A percentile compares a stretch with the other conserved stretches of the same genome.
Evolutionary conservation across 1,140 invertebrate genomes (phyloP).

Genomic region (Kradibia gibbosae): DNA sequence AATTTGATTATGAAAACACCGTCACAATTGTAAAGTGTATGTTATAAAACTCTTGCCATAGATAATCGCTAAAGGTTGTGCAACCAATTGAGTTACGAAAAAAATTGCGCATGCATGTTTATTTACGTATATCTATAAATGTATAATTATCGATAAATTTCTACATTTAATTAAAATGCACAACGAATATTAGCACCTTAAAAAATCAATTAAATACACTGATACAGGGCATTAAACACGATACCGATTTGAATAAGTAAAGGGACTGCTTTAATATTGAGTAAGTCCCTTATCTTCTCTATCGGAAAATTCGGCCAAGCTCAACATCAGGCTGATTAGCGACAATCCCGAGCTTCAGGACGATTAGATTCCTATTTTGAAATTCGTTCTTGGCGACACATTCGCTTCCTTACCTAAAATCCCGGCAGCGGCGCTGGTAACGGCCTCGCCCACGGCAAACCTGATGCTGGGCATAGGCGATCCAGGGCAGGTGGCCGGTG

Average conservation of each 20-base stretch:
- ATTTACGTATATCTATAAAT: neutral
- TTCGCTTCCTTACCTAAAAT: slow-evolving; percentile 53
- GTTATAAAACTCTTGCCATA: neutral
- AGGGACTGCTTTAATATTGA: too few species aligned
- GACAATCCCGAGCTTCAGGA: too few species aligned
- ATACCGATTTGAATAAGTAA: neutral
- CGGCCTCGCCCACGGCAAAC: slow-evolving; percentile 79
- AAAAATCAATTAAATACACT: neutral
- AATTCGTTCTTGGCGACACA: too few species aligned
- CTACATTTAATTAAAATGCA: neutral
- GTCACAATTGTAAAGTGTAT: neutral
- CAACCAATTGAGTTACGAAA: neutral
- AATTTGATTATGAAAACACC: slow-evolving; percentile 8
- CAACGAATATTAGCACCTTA: neutral
- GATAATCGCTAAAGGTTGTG: neutral
- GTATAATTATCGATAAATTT: neutral
- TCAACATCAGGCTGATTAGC: too few species aligned
- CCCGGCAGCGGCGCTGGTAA: slow-evolving; percentile 69
- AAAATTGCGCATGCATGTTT: too few species aligned
- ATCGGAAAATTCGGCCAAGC: too few species aligned
- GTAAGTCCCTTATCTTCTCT: too few species aligned
- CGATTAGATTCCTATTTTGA: too few species aligned
- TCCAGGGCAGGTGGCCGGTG: slow-evolving; percentile 65
- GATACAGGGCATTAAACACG: neutral
- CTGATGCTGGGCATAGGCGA: slow-evolving; percentile 74